Evolutionary conservation across 2,888 invertebrate genomes (phyloP).

Genomic region (Orchesella flavescens): DNA sequence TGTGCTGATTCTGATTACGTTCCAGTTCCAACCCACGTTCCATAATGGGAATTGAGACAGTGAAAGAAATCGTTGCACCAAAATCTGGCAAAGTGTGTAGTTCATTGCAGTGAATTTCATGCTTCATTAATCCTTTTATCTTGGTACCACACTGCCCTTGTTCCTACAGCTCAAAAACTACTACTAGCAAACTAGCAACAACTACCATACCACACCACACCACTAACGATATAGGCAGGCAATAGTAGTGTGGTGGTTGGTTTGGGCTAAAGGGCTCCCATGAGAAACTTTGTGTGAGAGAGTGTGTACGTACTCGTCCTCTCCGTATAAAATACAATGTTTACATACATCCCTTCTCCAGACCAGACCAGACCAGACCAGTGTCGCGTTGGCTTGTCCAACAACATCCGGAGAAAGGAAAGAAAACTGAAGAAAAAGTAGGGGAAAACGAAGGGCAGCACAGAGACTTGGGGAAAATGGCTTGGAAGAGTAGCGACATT

Average conservation of each 20-base stretch:
- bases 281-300: conserved; percentile 5
- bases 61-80: conserved; percentile 34
- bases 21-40: not conserved
- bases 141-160: conserved; percentile 27
- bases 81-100: conserved; percentile 29
- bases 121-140: conserved; percentile 63
- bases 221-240: not conserved
- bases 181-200: conserved; percentile 10
- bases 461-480: conserved; percentile 32
- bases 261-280: not conserved
- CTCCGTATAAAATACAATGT: too few relatives aligned
- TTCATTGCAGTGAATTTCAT: conserved; percentile 56
- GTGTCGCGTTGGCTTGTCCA: conserved; percentile 31
- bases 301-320: not conserved
- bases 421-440: conserved; percentile 14
- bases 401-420: conserved; percentile 34
- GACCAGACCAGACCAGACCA: not conserved
- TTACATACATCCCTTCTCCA: not conserved
- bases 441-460: not conserved
- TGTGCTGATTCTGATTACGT: too few relatives aligned
- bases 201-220: not conserved
- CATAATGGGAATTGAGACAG: conserved; percentile 40
- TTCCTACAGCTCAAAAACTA: not conserved
- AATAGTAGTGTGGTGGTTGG: too few relatives aligned
- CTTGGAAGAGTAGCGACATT: conserved; percentile 41